phyloP scores from a whole-genome alignment of 2,113 vertebrate genomes.

The Perca schrenkii region DNA sequence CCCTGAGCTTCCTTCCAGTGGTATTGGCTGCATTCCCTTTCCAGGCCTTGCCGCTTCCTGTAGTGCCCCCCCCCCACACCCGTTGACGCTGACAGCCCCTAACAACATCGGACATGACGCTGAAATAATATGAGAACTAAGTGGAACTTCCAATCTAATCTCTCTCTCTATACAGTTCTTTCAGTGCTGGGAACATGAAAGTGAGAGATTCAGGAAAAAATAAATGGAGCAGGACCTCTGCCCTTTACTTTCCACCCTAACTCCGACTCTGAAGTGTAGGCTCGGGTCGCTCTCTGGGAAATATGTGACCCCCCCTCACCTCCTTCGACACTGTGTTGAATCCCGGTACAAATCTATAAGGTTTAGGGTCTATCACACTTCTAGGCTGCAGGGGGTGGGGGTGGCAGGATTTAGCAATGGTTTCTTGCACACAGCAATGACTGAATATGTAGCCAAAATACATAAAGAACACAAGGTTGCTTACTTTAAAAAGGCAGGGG shows the following conservation, averaged over 20 bases:
- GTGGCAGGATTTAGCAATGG: not conserved
- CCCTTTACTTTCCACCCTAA: conserved; percentile 44
- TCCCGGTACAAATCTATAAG: conserved; percentile 22
- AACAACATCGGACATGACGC: conserved; percentile 50
- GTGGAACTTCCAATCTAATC: conserved; percentile 53
- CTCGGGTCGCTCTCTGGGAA: conserved; percentile 63
- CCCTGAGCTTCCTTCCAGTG: not conserved
- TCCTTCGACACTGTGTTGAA: conserved; percentile 20
- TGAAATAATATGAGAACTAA: conserved; percentile 47
- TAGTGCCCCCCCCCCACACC: not conserved
- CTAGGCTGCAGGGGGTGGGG: not conserved
- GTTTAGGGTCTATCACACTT: not conserved
- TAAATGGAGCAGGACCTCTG: conserved; percentile 41
- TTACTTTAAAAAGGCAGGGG: conserved; percentile 9
- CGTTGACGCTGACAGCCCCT: conserved; percentile 21
- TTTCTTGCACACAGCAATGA: not conserved
- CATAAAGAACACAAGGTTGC: not conserved
- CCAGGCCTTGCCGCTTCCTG: conserved; percentile 8
- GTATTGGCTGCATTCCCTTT: conserved; percentile 2
- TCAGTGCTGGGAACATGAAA: conserved; percentile 27
- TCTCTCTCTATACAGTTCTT: conserved; percentile 1
- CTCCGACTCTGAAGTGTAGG: conserved; percentile 1
- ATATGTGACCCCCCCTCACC: conserved; percentile 63
- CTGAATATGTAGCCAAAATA: not conserved
- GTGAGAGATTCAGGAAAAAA: conserved; percentile 41